These are phyloP conservation scores for Sinotaia quadrata DNA, from an alignment of 2,888 invertebrate species.

Conservation along the genomic window DNA sequence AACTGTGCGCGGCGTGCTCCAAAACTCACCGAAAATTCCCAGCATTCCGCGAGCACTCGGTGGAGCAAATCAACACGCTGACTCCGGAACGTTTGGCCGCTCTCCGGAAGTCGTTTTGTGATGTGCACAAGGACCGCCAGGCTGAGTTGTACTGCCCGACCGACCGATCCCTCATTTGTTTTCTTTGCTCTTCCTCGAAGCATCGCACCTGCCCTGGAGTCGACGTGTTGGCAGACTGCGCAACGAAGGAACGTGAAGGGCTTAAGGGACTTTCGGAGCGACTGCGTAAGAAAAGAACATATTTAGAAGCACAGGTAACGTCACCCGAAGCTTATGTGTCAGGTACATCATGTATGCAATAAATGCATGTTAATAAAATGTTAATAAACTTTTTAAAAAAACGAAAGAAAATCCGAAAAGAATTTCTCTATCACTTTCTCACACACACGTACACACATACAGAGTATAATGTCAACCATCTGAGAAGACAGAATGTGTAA, in stretches of 20 bases:
- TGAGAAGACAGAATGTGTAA: no score
- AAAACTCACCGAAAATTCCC: constrained; percentile 14
- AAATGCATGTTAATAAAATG: no score
- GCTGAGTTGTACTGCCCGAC: constrained; percentile 14
- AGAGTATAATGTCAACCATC: no score
- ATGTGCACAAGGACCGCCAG: background rate
- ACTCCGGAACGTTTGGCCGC: constrained; percentile 18
- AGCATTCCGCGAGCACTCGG: background rate
- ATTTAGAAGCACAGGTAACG: background rate
- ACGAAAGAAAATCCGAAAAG: no score
- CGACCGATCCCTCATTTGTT: constrained; percentile 9
- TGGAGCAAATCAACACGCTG: constrained; percentile 7
- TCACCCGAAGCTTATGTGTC: no score
- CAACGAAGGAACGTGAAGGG: background rate
- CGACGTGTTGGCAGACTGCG: background rate
- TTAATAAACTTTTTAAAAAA: no score
- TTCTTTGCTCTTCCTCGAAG: constrained; percentile 1
- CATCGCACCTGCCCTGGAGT: background rate
- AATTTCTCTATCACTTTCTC: no score
- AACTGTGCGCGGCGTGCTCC: constrained; percentile 9
- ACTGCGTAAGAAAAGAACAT: background rate
- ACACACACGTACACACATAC: no score
- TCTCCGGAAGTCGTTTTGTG: background rate
- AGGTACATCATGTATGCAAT: no score
- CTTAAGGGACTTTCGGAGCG: background rate